A percentile compares a stretch with the other conserved stretches of the same genome.
Evolutionary conservation across 2,888 invertebrate species (phyloP).

Genomic region (Lasioglossum vierecki): DNA sequence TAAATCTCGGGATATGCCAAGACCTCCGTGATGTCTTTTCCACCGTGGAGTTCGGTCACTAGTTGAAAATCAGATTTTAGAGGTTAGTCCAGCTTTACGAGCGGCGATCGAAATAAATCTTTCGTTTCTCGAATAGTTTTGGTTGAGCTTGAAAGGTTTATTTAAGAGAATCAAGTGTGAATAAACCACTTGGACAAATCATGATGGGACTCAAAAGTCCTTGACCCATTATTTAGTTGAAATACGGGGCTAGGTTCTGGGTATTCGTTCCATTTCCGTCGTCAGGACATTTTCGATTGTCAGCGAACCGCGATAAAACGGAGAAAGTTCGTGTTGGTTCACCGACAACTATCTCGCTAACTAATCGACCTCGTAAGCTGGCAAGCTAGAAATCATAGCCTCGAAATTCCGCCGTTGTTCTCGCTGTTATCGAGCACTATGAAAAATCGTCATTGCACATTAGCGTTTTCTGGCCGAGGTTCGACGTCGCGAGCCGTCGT

Average conservation of each 20-base stretch:
- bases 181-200: background rate
- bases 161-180: background rate
- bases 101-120: background rate
- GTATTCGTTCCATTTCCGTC: background rate
- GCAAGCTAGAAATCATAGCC: conserved; percentile 34
- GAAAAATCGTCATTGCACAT: conserved; percentile 48
- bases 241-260: background rate
- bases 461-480: conserved; percentile 28
- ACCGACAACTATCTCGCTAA: conserved; percentile 25
- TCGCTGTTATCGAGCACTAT: conserved; percentile 52
- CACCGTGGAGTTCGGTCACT: background rate
- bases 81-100: background rate
- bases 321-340: conserved; percentile 48
- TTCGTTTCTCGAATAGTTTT: background rate
- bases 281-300: conserved; percentile 19
- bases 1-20: conserved; percentile 15
- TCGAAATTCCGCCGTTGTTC: conserved; percentile 44
- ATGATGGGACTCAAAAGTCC: background rate
- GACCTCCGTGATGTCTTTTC: conserved; percentile 4
- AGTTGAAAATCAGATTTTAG: background rate
- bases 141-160: background rate
- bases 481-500: background rate
- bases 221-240: background rate
- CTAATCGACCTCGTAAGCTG: conserved; percentile 41
- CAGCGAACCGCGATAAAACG: conserved; percentile 31